These are phyloP conservation scores for Onthophagus taurus DNA, from an alignment of 1,140 invertebrate genomes.

Conservation along the genomic window DNA sequence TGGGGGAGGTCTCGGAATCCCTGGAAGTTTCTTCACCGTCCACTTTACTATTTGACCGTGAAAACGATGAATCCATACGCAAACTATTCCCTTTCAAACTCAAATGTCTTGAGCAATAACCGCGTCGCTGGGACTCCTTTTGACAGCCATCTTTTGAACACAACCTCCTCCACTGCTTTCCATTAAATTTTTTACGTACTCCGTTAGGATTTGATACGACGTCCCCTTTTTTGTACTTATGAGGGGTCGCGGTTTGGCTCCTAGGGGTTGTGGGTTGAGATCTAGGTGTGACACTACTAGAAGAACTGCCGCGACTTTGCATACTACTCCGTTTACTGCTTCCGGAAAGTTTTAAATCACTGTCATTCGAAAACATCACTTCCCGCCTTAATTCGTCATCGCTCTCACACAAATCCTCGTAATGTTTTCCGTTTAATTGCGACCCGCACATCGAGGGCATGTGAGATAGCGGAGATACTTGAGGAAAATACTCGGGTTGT, in stretches of 20 bases:
- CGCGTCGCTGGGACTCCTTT: constrained; percentile 95
- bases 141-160: constrained; percentile 88
- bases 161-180: constrained; percentile 95
- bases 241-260: constrained; percentile 79
- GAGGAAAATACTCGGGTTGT: constrained; percentile 32
- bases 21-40: constrained; percentile 85
- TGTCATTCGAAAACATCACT: constrained; percentile 71
- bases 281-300: constrained; percentile 74
- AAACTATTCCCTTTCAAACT: constrained; percentile 69
- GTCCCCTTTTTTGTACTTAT: constrained; percentile 98
- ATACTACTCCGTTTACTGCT: constrained; percentile 84
- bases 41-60: constrained; percentile 45
- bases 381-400: constrained; percentile 83
- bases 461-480: constrained; percentile 43
- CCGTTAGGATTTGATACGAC: constrained; percentile 93
- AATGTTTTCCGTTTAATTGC: constrained; percentile 52
- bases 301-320: constrained; percentile 80
- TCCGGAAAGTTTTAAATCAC: constrained; percentile 44
- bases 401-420: constrained; percentile 77
- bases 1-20: constrained; percentile 81
- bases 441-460: constrained; percentile 41
- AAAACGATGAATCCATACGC: constrained; percentile 33
- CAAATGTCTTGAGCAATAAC: constrained; percentile 92
- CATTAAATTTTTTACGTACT: constrained; percentile 98
- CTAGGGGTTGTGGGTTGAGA: constrained; percentile 82